phyloP scores from a whole-genome alignment of 2,888 invertebrate species.

The Torymus auratus region DNA sequence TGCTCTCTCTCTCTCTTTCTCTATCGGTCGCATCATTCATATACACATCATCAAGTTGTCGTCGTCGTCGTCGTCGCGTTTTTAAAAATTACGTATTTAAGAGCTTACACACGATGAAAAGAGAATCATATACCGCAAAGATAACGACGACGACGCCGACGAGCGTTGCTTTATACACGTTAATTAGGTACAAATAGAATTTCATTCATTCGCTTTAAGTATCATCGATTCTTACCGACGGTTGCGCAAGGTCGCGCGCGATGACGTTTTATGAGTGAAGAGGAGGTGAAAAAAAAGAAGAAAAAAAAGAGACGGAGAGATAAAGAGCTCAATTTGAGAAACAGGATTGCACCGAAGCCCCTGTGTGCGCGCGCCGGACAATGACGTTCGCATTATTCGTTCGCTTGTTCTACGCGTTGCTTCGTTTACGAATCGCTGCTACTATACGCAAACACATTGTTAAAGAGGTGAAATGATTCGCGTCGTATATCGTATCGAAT shows the following conservation, averaged over 20 bases:
- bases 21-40: not conserved
- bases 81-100: conserved; percentile 39
- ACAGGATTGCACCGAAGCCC: conserved; percentile 48
- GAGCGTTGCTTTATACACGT: conserved; percentile 9
- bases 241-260: conserved; percentile 32
- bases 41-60: too few species aligned
- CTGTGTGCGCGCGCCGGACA: conserved; percentile 9
- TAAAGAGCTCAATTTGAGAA: conserved; percentile 29
- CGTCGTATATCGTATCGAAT: not conserved
- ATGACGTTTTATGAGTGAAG: conserved; percentile 13
- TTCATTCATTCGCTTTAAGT: conserved; percentile 31
- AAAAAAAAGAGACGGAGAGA: not conserved
- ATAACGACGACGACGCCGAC: not conserved
- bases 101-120: conserved; percentile 29
- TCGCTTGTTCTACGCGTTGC: conserved; percentile 1
- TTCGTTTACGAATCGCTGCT: not conserved
- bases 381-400: not conserved
- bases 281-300: not conserved
- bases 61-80: not conserved
- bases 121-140: conserved; percentile 14
- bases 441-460: not conserved
- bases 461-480: too few species aligned
- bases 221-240: conserved; percentile 32
- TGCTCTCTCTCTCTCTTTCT: not conserved
- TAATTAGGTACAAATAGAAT: conserved; percentile 52